Evolutionary conservation across 2,888 invertebrate species (phyloP).

Genomic region (Arctia plantaginis): DNA sequence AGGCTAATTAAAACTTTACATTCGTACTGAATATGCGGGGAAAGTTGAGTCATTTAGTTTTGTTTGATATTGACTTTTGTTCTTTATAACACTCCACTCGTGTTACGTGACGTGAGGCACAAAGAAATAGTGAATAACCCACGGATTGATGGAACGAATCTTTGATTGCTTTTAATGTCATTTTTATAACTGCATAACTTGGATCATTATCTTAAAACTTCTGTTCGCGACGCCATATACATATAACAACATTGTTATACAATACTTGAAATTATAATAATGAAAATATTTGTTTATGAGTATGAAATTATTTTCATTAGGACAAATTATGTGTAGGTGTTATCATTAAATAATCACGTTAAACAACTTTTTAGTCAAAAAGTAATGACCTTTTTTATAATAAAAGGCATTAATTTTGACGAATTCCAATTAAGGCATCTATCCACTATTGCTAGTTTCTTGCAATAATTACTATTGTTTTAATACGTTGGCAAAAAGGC

Average conservation of each 20-base stretch:
- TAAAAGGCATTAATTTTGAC: neutral
- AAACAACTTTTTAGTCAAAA: too few species aligned
- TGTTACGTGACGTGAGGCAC: conserved; percentile 55
- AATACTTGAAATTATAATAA: neutral
- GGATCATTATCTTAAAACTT: conserved; percentile 7
- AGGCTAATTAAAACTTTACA: conserved; percentile 76
- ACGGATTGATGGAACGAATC: conserved; percentile 37
- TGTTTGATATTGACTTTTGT: conserved; percentile 63
- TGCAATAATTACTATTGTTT: neutral
- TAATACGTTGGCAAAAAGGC: conserved; percentile 7
- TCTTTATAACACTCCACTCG: conserved; percentile 50
- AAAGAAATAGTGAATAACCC: conserved; percentile 46
- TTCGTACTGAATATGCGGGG: conserved; percentile 61
- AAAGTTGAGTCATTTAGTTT: conserved; percentile 63
- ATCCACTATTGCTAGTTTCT: neutral
- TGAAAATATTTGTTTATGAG: neutral
- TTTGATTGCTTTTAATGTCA: conserved; percentile 34
- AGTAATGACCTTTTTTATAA: neutral
- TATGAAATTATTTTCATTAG: neutral
- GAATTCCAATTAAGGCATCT: neutral
- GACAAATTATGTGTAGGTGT: neutral
- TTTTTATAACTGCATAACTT: conserved; percentile 15
- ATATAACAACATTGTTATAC: conserved; percentile 14
- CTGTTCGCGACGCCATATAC: conserved; percentile 5
- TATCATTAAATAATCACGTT: neutral